A percentile compares a stretch with the other conserved stretches of the same genome.
phyloP scores from a whole-genome alignment of 2,888 invertebrate genomes.

The Spodoptera littoralis region DNA sequence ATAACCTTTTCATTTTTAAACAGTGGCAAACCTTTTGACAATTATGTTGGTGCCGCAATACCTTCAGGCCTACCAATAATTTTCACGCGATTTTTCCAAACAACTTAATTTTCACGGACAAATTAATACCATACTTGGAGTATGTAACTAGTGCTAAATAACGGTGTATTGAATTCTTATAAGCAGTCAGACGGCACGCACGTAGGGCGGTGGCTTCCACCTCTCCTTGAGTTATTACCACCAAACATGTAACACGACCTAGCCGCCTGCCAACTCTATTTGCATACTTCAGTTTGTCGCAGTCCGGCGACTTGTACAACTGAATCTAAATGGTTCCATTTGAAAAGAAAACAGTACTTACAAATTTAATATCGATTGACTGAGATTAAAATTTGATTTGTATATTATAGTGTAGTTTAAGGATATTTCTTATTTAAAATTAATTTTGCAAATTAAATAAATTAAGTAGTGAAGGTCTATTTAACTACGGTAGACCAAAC shows the following conservation, averaged over 20 bases:
- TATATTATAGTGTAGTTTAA: no score
- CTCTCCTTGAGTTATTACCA: slow-evolving; percentile 76
- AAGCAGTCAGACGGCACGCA: slow-evolving; percentile 78
- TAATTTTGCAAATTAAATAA: no score
- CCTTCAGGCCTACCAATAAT: not conserved
- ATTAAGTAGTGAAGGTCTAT: no score
- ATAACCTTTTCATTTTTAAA: no score
- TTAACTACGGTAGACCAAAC: no score
- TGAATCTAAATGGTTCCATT: not conserved
- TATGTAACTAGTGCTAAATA: slow-evolving; percentile 63
- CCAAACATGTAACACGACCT: slow-evolving; percentile 80
- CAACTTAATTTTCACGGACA: slow-evolving; percentile 54
- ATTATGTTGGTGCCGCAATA: no score
- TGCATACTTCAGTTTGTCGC: slow-evolving; percentile 69
- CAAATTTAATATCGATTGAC: no score
- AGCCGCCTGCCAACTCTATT: slow-evolving; percentile 68
- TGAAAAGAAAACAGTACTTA: not conserved
- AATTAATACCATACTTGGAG: slow-evolving; percentile 42
- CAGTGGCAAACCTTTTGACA: no score
- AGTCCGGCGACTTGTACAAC: slow-evolving; percentile 38
- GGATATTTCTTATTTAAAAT: no score
- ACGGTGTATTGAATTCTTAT: slow-evolving; percentile 77
- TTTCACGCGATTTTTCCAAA: slow-evolving; percentile 38
- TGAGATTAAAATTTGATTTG: not conserved
- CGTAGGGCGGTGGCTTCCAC: slow-evolving; percentile 69